These are phyloP conservation scores for Tetragnatha versicolor DNA, from an alignment of 1,140 invertebrate species.

Conservation along the genomic window DNA sequence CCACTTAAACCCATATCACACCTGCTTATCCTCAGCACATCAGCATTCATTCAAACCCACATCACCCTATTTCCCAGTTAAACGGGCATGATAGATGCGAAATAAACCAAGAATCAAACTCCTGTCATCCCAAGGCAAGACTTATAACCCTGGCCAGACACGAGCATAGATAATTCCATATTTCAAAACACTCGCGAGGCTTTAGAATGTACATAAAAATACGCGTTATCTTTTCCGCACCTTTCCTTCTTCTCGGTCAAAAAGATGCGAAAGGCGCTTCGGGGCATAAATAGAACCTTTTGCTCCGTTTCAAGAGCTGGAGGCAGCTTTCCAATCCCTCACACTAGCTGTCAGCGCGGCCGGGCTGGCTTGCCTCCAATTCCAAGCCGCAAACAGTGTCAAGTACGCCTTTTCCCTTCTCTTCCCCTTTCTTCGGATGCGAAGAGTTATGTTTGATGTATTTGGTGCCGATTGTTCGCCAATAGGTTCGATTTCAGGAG, in stretches of 20 bases:
- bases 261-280: not conserved
- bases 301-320: constrained; percentile 19
- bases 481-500: too few relatives aligned
- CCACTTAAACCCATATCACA: too few relatives aligned
- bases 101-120: constrained; percentile 5
- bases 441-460: not conserved
- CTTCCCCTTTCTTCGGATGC: not conserved
- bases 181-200: not conserved
- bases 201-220: constrained; percentile 17
- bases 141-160: not conserved
- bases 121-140: not conserved
- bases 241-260: not conserved
- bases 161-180: constrained; percentile 3
- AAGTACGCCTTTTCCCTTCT: not conserved
- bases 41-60: too few relatives aligned
- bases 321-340: constrained; percentile 35
- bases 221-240: constrained; percentile 11
- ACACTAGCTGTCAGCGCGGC: not conserved
- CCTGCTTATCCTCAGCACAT: too few relatives aligned
- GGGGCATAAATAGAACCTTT: constrained; percentile 37
- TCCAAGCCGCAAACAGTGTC: not conserved
- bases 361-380: constrained; percentile 6
- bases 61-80: too few relatives aligned
- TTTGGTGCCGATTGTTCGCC: not conserved
- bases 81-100: not conserved